phyloP scores from a whole-genome alignment of 2,113 vertebrate genomes.

The Pardalotus punctatus region DNA sequence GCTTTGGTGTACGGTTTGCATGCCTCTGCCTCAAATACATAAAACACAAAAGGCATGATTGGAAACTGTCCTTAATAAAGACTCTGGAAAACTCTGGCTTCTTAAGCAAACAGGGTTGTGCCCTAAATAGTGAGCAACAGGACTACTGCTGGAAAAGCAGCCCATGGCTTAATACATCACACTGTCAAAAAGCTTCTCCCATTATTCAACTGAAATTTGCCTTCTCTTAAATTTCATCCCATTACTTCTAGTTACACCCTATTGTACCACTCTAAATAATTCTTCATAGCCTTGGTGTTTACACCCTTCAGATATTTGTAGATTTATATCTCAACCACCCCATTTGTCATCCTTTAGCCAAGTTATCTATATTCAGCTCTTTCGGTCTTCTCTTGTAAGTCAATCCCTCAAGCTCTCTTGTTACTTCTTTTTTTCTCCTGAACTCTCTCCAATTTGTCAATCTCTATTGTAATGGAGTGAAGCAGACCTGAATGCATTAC shows the following conservation, averaged over 20 bases:
- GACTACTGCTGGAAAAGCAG: constrained; percentile 29
- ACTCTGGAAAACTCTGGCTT: background rate
- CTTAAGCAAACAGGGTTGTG: constrained; percentile 37
- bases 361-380: constrained; percentile 68
- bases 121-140: constrained; percentile 2
- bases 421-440: constrained; percentile 37
- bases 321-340: constrained; percentile 63
- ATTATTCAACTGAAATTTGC: constrained; percentile 68
- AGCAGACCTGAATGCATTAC: constrained; percentile 61
- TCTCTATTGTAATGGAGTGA: constrained; percentile 26
- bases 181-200: constrained; percentile 63
- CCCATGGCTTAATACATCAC: constrained; percentile 54
- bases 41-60: background rate
- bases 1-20: background rate
- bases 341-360: constrained; percentile 69
- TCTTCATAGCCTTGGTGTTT: constrained; percentile 71
- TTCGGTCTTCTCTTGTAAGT: constrained; percentile 56
- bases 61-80: background rate
- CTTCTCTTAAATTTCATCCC: constrained; percentile 69
- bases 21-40: background rate
- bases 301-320: constrained; percentile 69
- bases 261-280: constrained; percentile 69
- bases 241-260: constrained; percentile 70
- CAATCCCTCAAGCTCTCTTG: constrained; percentile 60
- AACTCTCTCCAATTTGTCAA: constrained; percentile 61